These are phyloP conservation scores for Halcyon badia DNA, from an alignment of 2,797 vertebrate genomes.

Conservation along the genomic window DNA sequence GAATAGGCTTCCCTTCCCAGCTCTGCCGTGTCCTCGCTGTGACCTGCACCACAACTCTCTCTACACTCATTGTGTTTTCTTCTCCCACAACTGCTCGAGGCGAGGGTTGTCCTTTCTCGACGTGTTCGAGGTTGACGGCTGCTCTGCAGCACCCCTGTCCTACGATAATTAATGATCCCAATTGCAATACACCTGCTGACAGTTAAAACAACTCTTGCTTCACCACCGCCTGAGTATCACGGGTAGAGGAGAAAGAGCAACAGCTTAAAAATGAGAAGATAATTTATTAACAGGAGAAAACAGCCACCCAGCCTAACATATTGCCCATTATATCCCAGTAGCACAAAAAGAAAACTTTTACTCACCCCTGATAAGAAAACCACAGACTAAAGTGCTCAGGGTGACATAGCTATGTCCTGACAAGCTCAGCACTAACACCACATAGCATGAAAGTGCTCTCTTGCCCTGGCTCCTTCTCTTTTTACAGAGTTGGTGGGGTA, in stretches of 20 bases:
- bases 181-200: neutral
- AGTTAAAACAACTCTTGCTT: too few relatives aligned
- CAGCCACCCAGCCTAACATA: neutral
- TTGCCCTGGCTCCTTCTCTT: neutral
- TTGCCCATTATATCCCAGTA: neutral
- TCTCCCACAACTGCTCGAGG: neutral
- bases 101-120: neutral
- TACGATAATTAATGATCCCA: too few relatives aligned
- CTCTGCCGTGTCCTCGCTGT: fast-evolving
- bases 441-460: fast-evolving
- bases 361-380: neutral
- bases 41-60: neutral
- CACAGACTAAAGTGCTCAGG: neutral
- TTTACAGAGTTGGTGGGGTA: neutral
- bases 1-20: neutral
- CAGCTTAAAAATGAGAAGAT: neutral
- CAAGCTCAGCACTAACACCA: neutral
- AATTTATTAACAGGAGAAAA: neutral
- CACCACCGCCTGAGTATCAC: neutral
- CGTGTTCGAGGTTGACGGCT: neutral
- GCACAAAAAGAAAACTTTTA: neutral
- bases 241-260: neutral
- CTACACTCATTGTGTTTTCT: neutral
- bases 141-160: neutral
- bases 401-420: neutral